Conservation (phyloP, 2,113 vertebrate species). For the Syrrhaptes paradoxus region DNA sequence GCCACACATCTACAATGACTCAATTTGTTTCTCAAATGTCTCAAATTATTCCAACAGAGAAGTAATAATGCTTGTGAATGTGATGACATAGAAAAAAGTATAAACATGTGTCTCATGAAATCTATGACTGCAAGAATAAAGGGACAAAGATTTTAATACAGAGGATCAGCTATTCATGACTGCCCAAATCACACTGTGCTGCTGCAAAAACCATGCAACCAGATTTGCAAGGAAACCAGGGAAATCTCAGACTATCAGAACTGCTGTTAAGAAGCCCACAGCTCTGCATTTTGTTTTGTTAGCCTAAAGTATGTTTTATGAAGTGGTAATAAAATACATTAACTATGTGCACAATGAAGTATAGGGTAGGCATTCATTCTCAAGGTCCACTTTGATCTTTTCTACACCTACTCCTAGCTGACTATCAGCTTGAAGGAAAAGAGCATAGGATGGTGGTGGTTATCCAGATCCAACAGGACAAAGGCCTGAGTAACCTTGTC, state of each 20-base stretch:
- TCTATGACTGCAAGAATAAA: background rate
- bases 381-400: background rate
- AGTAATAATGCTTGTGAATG: background rate
- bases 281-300: background rate
- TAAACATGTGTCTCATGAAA: background rate
- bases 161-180: background rate
- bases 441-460: background rate
- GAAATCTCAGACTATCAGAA: background rate
- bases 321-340: background rate
- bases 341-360: background rate
- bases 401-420: background rate
- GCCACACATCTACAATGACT: background rate
- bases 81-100: background rate
- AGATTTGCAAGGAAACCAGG: background rate
- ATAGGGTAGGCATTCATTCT: background rate
- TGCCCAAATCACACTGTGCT: background rate
- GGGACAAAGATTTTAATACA: background rate
- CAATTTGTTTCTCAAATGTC: background rate
- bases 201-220: background rate
- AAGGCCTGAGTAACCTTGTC: background rate
- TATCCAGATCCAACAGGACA: background rate
- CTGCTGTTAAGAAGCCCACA: background rate
- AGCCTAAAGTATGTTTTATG: background rate
- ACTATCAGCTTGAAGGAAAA: background rate
- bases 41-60: background rate